Evolutionary conservation across 1,140 invertebrate genomes (phyloP).

Genomic region (Fopius arisanus): DNA sequence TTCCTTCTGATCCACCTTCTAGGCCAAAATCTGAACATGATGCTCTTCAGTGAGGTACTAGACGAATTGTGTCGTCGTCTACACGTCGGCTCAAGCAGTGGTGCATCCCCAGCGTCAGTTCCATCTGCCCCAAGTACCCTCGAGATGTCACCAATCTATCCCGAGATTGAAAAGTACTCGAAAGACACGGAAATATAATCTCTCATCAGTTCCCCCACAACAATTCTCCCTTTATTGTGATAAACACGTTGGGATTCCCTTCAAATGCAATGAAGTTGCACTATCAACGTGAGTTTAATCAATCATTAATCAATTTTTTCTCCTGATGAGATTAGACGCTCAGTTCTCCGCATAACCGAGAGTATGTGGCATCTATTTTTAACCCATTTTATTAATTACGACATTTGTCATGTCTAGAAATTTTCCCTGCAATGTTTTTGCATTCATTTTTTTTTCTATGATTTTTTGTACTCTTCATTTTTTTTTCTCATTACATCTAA

Average conservation of each 20-base stretch:
- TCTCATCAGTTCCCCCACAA: constrained; percentile 1
- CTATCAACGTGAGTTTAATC: neutral
- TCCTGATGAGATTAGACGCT: neutral
- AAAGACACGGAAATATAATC: constrained; percentile 83
- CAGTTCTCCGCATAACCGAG: neutral
- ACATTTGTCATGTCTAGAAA: neutral
- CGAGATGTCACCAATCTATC: constrained; percentile 85
- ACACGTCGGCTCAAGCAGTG: constrained; percentile 74
- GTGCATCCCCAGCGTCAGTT: constrained; percentile 77
- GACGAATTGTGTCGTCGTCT: constrained; percentile 71
- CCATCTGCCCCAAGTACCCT: constrained; percentile 84
- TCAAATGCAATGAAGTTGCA: neutral
- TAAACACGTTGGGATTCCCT: constrained; percentile 43
- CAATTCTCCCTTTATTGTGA: constrained; percentile 43
- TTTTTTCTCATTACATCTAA: neutral
- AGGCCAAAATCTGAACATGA: constrained; percentile 85
- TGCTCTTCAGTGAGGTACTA: constrained; percentile 80
- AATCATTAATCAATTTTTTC: neutral
- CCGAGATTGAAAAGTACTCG: constrained; percentile 76
- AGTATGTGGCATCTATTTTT: neutral
- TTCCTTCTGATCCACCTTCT: constrained; percentile 83
- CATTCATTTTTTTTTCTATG: neutral
- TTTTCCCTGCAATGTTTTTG: too few species aligned
- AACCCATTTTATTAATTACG: neutral
- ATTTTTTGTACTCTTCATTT: neutral